Evolutionary conservation across 1,140 invertebrate species (phyloP).

Genomic region (Leguminivora glycinivorella): DNA sequence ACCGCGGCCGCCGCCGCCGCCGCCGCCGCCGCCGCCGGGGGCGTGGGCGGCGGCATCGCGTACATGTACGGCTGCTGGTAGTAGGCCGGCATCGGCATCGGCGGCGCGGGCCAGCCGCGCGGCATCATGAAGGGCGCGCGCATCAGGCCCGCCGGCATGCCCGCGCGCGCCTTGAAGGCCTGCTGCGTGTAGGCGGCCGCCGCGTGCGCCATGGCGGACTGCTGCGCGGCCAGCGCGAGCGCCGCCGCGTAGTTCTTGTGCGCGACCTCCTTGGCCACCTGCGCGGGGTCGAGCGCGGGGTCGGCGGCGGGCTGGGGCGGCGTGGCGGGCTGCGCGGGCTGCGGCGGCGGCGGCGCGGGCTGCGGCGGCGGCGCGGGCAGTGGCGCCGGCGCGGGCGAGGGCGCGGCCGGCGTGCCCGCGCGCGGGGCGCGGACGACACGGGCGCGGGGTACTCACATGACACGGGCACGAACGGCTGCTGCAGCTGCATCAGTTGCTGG

Average conservation of each 20-base stretch:
- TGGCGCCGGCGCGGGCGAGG: constrained; percentile 45
- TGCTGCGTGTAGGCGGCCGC: constrained; percentile 89
- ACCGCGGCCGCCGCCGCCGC: constrained; percentile 79
- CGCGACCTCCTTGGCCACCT: constrained; percentile 86
- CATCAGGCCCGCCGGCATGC: constrained; percentile 63
- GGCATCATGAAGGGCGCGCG: constrained; percentile 68
- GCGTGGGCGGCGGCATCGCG: constrained; percentile 79
- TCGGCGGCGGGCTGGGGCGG: constrained; percentile 59
- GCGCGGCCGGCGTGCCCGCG: constrained; percentile 53
- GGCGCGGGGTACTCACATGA: constrained; percentile 94
- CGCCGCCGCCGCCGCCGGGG: constrained; percentile 75
- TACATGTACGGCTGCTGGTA: constrained; percentile 81
- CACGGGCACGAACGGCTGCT: constrained; percentile 95
- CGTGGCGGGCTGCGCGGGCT: constrained; percentile 56
- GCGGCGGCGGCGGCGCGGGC: constrained; percentile 54
- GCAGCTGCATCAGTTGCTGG: constrained; percentile 96
- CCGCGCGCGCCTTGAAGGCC: constrained; percentile 80
- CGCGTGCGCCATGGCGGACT: constrained; percentile 74
- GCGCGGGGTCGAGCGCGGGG: constrained; percentile 79
- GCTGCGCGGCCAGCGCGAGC: constrained; percentile 65
- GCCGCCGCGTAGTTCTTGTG: constrained; percentile 87
- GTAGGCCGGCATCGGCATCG: constrained; percentile 63
- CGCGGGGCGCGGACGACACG: constrained; percentile 81
- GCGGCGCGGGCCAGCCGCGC: constrained; percentile 64
- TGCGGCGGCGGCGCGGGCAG: constrained; percentile 67